Percentiles rank a stretch among this genome's conserved stretches.
These are phyloP conservation scores for Scaptomyza montana DNA, from an alignment of 1,140 invertebrate genomes.

Conservation along the genomic window DNA sequence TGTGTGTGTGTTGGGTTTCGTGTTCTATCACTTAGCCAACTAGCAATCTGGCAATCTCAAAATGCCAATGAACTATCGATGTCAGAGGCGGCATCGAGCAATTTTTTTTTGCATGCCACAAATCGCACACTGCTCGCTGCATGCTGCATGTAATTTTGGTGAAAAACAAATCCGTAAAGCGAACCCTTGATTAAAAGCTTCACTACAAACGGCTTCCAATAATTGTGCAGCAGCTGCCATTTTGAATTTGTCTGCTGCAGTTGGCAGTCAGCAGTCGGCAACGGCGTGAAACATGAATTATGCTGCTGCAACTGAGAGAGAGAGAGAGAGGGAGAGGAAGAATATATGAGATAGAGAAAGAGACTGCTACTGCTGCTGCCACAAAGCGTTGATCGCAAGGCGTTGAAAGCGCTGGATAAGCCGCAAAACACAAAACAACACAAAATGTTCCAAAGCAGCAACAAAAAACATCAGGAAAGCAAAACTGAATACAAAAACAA, in stretches of 20 bases:
- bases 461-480: constrained; percentile 12
- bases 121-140: constrained; percentile 34
- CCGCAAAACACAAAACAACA: constrained; percentile 68
- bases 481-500: constrained; percentile 26
- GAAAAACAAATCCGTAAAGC: constrained; percentile 51
- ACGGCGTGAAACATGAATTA: constrained; percentile 75
- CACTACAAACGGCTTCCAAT: constrained; percentile 21
- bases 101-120: constrained; percentile 49
- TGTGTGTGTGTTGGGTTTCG: constrained; percentile 10
- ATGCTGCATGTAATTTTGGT: constrained; percentile 39
- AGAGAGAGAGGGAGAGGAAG: not conserved
- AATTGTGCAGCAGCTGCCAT: constrained; percentile 67
- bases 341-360: not conserved
- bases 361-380: constrained; percentile 19
- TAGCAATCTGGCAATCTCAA: constrained; percentile 21
- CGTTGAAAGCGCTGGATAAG: constrained; percentile 75
- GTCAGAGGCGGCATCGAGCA: constrained; percentile 32
- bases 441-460: constrained; percentile 59
- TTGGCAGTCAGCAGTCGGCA: not conserved
- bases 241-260: constrained; percentile 58
- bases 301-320: constrained; percentile 45
- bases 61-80: constrained; percentile 47
- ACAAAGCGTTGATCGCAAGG: constrained; percentile 57
- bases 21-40: constrained; percentile 44
- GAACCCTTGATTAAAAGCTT: constrained; percentile 62